Conservation (phyloP, 2,797 vertebrate genomes). For the Hafferia zeledoni region DNA sequence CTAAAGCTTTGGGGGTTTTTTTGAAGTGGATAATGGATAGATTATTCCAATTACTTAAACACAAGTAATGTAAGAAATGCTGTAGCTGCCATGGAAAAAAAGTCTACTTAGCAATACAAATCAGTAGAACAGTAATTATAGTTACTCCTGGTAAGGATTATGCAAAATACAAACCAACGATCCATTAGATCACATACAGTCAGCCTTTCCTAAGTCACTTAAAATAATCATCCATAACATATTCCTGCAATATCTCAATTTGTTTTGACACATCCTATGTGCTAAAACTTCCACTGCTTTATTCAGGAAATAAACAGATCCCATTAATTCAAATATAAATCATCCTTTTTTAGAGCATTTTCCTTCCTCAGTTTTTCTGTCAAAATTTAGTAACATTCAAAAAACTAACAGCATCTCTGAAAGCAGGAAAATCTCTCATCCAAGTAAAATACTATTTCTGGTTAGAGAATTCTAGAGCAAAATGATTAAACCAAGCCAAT, state of each 20-base stretch:
- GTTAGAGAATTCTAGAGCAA: not conserved
- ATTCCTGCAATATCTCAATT: not conserved
- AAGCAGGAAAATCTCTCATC: not conserved
- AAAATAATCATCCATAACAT: not conserved
- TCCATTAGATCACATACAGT: not conserved
- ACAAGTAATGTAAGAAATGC: not conserved
- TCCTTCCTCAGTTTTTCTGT: not conserved
- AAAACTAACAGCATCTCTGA: not conserved
- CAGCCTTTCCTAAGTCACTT: not conserved
- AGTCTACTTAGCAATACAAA: not conserved
- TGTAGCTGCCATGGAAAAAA: not conserved
- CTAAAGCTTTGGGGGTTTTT: not conserved
- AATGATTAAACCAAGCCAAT: not conserved
- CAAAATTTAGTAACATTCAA: not conserved
- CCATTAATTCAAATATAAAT: not conserved
- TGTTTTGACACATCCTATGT: not conserved
- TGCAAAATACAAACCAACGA: not conserved
- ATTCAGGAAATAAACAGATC: not conserved
- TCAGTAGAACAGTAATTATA: not conserved
- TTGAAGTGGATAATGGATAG: not conserved
- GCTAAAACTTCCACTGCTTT: not conserved
- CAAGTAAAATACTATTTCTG: not conserved
- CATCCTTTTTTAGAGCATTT: not conserved
- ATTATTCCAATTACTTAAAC: not conserved
- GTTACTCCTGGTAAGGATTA: not conserved